These are phyloP conservation scores for Drosophila putrida DNA, from an alignment of 2,888 invertebrate genomes.

Conservation along the genomic window DNA sequence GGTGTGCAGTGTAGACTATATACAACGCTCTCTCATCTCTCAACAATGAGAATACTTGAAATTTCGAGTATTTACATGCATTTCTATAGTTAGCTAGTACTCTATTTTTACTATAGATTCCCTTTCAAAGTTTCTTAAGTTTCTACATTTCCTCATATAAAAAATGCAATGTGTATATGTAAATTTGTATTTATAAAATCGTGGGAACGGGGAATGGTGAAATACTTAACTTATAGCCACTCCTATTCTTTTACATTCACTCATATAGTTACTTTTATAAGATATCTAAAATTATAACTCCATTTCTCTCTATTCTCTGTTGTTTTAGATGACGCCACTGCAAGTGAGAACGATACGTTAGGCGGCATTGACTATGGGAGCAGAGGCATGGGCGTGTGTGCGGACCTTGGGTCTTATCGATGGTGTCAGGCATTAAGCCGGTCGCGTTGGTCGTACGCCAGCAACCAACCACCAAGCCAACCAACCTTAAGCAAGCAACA, in stretches of 20 bases:
- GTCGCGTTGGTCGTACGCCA: slow-evolving; percentile 87
- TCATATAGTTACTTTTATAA: too few relatives aligned
- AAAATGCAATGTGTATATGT: too few relatives aligned
- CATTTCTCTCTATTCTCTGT: neutral
- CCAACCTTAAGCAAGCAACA: slow-evolving; percentile 45
- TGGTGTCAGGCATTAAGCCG: slow-evolving; percentile 88
- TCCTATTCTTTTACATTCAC: too few relatives aligned
- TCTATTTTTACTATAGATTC: too few relatives aligned
- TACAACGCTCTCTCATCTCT: neutral
- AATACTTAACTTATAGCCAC: too few relatives aligned
- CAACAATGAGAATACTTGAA: neutral
- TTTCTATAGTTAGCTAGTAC: neutral
- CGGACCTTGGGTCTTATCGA: slow-evolving; percentile 91
- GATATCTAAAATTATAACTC: too few relatives aligned
- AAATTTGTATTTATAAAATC: too few relatives aligned
- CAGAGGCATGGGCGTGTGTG: slow-evolving; percentile 96
- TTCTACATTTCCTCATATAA: too few relatives aligned
- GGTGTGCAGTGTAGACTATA: slow-evolving; percentile 30
- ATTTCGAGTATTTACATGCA: slow-evolving; percentile 1
- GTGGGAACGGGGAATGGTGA: too few relatives aligned
- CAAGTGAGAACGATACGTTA: slow-evolving; percentile 91
- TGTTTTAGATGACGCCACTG: slow-evolving; percentile 87
- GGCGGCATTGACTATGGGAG: slow-evolving; percentile 92
- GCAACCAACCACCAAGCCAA: slow-evolving; percentile 62
- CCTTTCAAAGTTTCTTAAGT: too few relatives aligned